Evolutionary conservation across 2,888 invertebrate species (phyloP).

Genomic region (Erynnis tages): DNA sequence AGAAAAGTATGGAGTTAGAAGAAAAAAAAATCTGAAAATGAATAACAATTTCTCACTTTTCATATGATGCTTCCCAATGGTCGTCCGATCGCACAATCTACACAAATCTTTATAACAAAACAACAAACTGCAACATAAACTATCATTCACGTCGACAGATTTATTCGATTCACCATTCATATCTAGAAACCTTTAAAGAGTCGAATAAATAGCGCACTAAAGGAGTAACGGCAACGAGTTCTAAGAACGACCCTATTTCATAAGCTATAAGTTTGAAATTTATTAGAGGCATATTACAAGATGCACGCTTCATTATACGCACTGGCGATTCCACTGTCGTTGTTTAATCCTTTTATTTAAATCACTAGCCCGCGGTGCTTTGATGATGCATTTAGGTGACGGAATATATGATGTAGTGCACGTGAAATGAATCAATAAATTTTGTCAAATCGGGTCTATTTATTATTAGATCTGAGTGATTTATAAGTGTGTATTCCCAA

Average conservation of each 20-base stretch:
- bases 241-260: neutral
- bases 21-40: no score
- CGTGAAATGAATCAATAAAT: conserved; percentile 14
- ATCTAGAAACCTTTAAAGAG: neutral
- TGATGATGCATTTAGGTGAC: conserved; percentile 21
- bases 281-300: neutral
- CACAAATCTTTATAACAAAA: neutral
- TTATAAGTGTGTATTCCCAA: no score
- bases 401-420: conserved; percentile 18
- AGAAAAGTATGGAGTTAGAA: no score
- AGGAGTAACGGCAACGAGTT: neutral
- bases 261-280: conserved; percentile 5
- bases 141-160: conserved; percentile 2
- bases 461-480: conserved; percentile 8
- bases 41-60: no score
- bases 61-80: no score
- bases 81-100: no score
- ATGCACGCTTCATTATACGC: conserved; percentile 21
- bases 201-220: neutral
- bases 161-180: neutral
- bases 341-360: conserved; percentile 24
- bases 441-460: conserved; percentile 10
- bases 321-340: conserved; percentile 19
- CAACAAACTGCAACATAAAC: neutral
- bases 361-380: conserved; percentile 14